Base-by-base conservation (phyloP, 1,140 invertebrate genomes). In the Lasaia peninsularis region DNA sequence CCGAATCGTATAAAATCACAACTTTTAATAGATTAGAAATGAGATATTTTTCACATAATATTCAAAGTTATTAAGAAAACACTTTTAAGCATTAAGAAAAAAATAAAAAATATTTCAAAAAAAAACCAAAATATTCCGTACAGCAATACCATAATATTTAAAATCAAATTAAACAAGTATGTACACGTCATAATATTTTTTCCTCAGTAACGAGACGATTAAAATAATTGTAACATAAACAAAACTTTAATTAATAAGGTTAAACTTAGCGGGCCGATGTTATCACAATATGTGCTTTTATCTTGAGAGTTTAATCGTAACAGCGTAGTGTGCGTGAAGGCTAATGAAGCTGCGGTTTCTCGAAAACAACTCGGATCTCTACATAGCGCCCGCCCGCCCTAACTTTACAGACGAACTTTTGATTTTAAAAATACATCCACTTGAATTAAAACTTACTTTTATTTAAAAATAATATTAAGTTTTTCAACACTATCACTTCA, bases 291-390 rank as follows among this genome's bases (percentile, higher is more conserved):
- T 72, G 71, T 68, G 71, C 62, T 71, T 60, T 75, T 79, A 81
- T 81, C 78, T 79, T 64, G 50, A 55, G 72, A 85, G 80, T 86
- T 85, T 83, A 77, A 84, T 67, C 77, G 75, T 65, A 48, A 40
- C 12, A 71, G 71, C 73, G 69, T 76, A 79, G 82, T 86, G 84
- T 77, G 82, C 78, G 68, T 80, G 63, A 54, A 60, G 76, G 71
- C 81, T 88, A 88, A 88, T 82, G 85, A 88, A 78, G 60, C 80
- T 88, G 85, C 78, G 85, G 85, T 88, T 75, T 62, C 64, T 61
- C 61, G 74, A 75, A 77, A 81, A 84, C 80, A 84, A 75, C 77
- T 72, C 75, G 69, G 74, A 73, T 73, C 66, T 62, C 60, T 58
- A 60, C 61, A 58, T 57, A 40, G 56, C 63, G 53, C 58, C 65